These are phyloP conservation scores for Cecidostiba fungosa DNA, from an alignment of 2,888 invertebrate genomes.

Conservation along the genomic window DNA sequence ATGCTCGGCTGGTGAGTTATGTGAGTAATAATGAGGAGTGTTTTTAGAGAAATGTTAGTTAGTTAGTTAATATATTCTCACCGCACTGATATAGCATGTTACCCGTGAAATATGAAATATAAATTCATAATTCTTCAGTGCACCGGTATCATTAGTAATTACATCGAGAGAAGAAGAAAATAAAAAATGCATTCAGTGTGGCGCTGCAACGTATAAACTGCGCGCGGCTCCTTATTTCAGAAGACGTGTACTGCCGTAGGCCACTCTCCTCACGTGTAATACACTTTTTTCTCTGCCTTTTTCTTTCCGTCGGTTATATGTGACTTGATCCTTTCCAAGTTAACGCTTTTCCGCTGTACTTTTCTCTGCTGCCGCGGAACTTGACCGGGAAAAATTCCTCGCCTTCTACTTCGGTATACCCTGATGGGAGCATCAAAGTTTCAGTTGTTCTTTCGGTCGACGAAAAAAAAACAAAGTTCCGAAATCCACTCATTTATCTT, in stretches of 20 bases:
- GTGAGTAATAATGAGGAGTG: neutral
- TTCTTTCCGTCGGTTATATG: neutral
- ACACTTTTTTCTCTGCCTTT: neutral
- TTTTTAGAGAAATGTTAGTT: neutral
- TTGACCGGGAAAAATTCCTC: conserved; percentile 49
- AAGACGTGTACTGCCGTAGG: neutral
- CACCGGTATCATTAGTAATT: too few relatives aligned
- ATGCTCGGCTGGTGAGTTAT: neutral
- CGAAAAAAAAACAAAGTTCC: neutral
- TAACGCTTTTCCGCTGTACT: conserved; percentile 30
- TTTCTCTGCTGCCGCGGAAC: conserved; percentile 22
- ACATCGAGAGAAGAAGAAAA: neutral
- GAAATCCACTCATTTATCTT: conserved; percentile 39
- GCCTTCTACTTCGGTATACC: neutral
- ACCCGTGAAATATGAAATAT: too few relatives aligned
- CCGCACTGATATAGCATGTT: too few relatives aligned
- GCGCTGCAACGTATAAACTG: neutral
- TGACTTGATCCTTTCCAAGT: conserved; percentile 5
- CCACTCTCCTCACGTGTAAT: neutral
- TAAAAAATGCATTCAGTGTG: neutral
- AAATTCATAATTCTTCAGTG: too few relatives aligned
- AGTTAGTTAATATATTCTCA: too few relatives aligned
- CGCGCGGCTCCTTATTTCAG: neutral
- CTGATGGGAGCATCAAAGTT: conserved; percentile 16
- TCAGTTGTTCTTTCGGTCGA: neutral